Conservation (phyloP, 1,140 invertebrate genomes). For the Drosophila ogumai region DNA sequence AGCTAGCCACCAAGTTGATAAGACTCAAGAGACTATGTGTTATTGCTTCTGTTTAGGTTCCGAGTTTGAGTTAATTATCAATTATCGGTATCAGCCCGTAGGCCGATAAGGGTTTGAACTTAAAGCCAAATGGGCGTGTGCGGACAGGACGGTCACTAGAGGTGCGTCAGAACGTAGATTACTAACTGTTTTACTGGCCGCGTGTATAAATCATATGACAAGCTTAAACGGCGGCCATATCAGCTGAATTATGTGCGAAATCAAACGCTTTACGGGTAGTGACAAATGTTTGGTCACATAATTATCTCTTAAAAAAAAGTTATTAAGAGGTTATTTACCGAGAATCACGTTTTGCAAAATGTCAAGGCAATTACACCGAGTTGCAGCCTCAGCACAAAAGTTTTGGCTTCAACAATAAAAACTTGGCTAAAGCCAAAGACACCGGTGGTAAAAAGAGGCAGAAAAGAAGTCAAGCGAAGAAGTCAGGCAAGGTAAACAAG, state of each 20-base stretch:
- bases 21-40: background rate
- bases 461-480: conserved; percentile 14
- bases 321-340: conserved; percentile 17
- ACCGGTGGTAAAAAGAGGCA: background rate
- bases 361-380: conserved; percentile 50
- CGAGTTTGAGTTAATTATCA: conserved; percentile 29
- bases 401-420: conserved; percentile 18
- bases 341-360: conserved; percentile 63
- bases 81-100: conserved; percentile 28
- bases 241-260: conserved; percentile 15
- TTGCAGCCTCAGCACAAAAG: conserved; percentile 35
- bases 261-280: background rate
- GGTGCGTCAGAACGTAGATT: conserved; percentile 14
- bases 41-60: background rate
- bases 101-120: conserved; percentile 55
- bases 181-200: conserved; percentile 11
- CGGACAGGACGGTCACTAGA: conserved; percentile 12
- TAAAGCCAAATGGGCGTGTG: conserved; percentile 17
- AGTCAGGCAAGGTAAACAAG: conserved; percentile 31
- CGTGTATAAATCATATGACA: conserved; percentile 23
- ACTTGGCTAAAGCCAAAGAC: conserved; percentile 10
- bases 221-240: conserved; percentile 2
- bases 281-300: background rate
- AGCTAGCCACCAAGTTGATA: conserved; percentile 14
- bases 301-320: background rate